Conservation (phyloP, 1,140 invertebrate genomes). For the Aporrectodea caliginosa region DNA sequence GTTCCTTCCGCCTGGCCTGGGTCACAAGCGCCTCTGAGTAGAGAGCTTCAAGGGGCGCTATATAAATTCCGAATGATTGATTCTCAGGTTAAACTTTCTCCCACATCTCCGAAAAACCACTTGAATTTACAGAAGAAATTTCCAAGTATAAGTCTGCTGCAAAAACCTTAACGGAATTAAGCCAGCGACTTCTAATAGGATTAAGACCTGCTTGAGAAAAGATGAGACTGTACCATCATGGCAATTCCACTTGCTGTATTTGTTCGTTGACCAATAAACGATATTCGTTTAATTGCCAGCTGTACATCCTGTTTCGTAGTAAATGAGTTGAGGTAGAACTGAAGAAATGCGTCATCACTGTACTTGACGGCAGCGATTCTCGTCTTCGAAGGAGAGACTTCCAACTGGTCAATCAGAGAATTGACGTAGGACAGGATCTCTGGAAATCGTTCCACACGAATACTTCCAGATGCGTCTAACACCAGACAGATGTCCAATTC, state of each 20-base stretch:
- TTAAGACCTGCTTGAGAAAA: background rate
- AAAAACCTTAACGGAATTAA: too few relatives aligned
- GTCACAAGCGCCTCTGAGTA: too few relatives aligned
- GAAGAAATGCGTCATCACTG: background rate
- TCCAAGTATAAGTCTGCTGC: too few relatives aligned
- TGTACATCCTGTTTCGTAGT: conserved; percentile 19
- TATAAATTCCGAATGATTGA: too few relatives aligned
- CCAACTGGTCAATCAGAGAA: conserved; percentile 15
- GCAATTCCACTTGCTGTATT: conserved; percentile 21
- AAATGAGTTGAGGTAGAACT: conserved; percentile 21
- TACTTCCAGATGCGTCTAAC: conserved; percentile 27
- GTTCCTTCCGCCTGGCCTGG: too few relatives aligned
- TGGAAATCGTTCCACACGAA: conserved; percentile 24
- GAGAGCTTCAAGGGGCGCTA: too few relatives aligned
- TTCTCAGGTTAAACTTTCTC: too few relatives aligned
- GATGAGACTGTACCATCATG: conserved; percentile 20
- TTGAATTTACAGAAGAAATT: too few relatives aligned
- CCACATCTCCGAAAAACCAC: too few relatives aligned
- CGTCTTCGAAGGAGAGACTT: conserved; percentile 7
- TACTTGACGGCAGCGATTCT: conserved; percentile 22
- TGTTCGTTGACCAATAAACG: conserved; percentile 26
- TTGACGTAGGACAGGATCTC: conserved; percentile 15
- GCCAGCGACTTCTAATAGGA: background rate
- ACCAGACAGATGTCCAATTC: conserved; percentile 22
- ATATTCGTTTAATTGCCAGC: conserved; percentile 12